Evolutionary conservation across 2,113 vertebrate genomes (phyloP).

Genomic region (Paramormyrops kingsleyae): DNA sequence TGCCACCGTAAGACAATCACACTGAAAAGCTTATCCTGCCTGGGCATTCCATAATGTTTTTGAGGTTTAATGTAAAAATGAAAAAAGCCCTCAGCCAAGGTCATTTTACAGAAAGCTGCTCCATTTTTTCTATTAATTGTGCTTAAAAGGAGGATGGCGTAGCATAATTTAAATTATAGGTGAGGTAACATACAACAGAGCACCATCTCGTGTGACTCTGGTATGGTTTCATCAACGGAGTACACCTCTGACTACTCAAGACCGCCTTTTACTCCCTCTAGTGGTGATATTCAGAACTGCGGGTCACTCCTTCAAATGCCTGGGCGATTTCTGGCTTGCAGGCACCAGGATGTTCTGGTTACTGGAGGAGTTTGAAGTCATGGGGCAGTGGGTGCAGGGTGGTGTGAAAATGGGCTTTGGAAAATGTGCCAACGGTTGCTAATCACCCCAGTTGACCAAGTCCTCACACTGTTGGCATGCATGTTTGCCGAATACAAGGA

Average conservation of each 20-base stretch:
- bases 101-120: background rate
- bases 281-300: conserved; percentile 1
- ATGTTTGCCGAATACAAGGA: background rate
- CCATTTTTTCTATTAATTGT: background rate
- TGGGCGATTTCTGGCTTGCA: background rate
- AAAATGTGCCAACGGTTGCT: background rate
- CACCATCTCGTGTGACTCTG: background rate
- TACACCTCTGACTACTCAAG: background rate
- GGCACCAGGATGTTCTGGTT: background rate
- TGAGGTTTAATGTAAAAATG: background rate
- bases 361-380: background rate
- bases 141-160: background rate
- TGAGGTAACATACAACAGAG: background rate
- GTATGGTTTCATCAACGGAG: background rate
- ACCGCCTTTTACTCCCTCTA: background rate
- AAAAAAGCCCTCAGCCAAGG: background rate
- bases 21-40: background rate
- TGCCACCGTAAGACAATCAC: background rate
- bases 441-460: background rate
- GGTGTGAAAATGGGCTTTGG: background rate
- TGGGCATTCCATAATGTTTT: background rate
- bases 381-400: background rate
- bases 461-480: background rate
- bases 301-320: background rate
- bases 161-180: background rate